A percentile compares a stretch with the other conserved stretches of the same genome.
Evolutionary conservation across 2,113 vertebrate genomes (phyloP).

Genomic region (Perccottus glenii): DNA sequence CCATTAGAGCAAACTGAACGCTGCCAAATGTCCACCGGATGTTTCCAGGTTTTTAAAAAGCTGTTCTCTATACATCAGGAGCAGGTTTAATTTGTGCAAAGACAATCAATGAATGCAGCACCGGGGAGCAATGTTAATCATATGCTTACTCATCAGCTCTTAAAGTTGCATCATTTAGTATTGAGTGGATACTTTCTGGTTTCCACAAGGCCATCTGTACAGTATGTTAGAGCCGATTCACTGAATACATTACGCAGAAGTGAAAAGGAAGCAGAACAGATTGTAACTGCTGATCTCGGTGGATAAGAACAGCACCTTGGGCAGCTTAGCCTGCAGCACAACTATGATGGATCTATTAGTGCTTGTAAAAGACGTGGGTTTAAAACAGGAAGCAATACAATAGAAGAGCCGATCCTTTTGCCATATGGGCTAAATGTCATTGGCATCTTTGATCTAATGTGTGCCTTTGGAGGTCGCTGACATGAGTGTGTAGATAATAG

Average conservation of each 20-base stretch:
- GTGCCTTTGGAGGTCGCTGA: constrained; percentile 21
- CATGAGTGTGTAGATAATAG: constrained; percentile 22
- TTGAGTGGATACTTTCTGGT: constrained; percentile 10
- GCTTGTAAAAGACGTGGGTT: constrained; percentile 15
- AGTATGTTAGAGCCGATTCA: constrained; percentile 38
- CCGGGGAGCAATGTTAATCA: constrained; percentile 8
- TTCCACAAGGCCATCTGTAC: constrained; percentile 53
- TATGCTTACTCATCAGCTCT: constrained; percentile 9
- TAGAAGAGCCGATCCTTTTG: not conserved
- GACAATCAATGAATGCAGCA: constrained; percentile 10
- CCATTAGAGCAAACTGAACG: constrained; percentile 21
- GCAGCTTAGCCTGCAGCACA: constrained; percentile 19
- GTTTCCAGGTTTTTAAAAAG: constrained; percentile 33
- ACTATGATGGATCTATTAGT: constrained; percentile 29
- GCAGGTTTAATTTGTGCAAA: not conserved
- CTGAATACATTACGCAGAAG: constrained; percentile 45
- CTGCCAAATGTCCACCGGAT: constrained; percentile 19
- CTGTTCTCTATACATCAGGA: constrained; percentile 28
- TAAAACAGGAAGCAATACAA: not conserved
- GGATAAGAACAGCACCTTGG: constrained; percentile 48
- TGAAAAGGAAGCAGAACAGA: constrained; percentile 57
- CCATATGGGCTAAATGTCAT: constrained; percentile 9
- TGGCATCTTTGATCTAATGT: constrained; percentile 11
- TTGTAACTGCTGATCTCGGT: constrained; percentile 31
- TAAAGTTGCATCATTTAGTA: constrained; percentile 15